Evolutionary conservation across 2,888 invertebrate species (phyloP), one percentile per base, ranked within the genome.

Genomic region (Cephus pygmeus): DNA sequence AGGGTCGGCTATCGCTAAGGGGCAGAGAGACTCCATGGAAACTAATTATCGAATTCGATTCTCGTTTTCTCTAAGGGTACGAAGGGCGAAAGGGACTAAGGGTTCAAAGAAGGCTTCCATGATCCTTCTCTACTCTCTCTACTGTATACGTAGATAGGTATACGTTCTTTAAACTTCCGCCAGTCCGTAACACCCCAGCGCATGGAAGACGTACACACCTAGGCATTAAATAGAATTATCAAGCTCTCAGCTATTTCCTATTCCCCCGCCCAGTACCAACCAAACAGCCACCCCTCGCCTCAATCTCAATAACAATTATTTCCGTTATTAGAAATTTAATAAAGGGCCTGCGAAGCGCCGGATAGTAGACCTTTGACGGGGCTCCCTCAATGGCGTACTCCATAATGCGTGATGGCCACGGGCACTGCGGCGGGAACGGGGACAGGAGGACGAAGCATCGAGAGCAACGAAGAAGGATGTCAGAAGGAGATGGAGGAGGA

Each of bases 301-400:
- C 36, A 83, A 85, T 88, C 87, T 87, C 88, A 85, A 88, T 87
- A 87, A 89, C 88, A 89, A 90, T 89, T 88, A 89, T 90, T 87
- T 87, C 87, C 87, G 86, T 90, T 90, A 89, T 89, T 87, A 89
- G 88, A 88, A 89, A 89, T 90, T 89, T 90, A 88, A 89, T 90
- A 89, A 88, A 89, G 87, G 88, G 82, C 81, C 74, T 76, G 76
- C 78, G 75, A 76, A 75, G 30, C 74, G 80, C 40, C 76, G 75
- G 75, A 34, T 73, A 73, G 35, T 73, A 40, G 73, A 69, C 80
- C 82, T 81, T 82, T 82, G 81, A 81, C 80, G 78, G 73, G 79
- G 69, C 69, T 69, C 75, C 77, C 71, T 78, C 81, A 78, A 82
- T 80, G 73, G 69, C 36, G 69, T 76, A 71, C 78, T 69, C 79